Conservation (phyloP, 2,888 invertebrate genomes). For the Stenodema calcarata region DNA sequence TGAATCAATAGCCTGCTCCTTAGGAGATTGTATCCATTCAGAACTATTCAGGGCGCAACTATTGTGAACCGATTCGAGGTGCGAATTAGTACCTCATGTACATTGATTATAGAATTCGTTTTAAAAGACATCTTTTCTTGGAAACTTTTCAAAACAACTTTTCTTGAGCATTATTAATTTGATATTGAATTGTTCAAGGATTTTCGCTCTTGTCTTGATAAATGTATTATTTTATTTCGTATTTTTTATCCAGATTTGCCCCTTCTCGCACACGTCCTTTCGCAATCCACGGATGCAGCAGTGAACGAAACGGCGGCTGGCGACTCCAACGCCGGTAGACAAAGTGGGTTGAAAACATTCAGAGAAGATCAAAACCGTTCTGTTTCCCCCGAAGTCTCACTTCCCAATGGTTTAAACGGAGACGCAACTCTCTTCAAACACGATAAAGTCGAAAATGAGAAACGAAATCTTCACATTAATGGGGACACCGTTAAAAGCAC, state of each 20-base stretch:
- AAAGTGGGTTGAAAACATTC: neutral
- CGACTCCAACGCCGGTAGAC: neutral
- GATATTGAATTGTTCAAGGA: too few relatives aligned
- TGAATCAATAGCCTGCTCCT: too few relatives aligned
- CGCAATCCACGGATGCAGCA: neutral
- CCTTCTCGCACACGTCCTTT: slow-evolving; percentile 1
- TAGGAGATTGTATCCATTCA: too few relatives aligned
- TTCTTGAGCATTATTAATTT: too few relatives aligned
- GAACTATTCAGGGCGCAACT: too few relatives aligned
- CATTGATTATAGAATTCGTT: too few relatives aligned
- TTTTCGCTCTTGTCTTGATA: too few relatives aligned
- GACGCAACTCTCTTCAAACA: neutral
- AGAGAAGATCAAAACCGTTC: neutral
- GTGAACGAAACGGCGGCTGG: neutral
- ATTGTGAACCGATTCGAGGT: too few relatives aligned
- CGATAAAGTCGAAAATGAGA: neutral
- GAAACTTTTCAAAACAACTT: too few relatives aligned
- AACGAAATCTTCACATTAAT: neutral
- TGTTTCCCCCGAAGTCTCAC: neutral
- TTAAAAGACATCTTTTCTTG: too few relatives aligned
- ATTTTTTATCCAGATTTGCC: slow-evolving; percentile 30
- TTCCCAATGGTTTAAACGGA: slow-evolving; percentile 48
- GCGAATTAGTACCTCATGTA: too few relatives aligned
- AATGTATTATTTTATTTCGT: too few relatives aligned
- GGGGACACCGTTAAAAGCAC: neutral